These are phyloP conservation scores for Trogon melanurus DNA, from an alignment of 2,113 vertebrate genomes.

Conservation along the genomic window DNA sequence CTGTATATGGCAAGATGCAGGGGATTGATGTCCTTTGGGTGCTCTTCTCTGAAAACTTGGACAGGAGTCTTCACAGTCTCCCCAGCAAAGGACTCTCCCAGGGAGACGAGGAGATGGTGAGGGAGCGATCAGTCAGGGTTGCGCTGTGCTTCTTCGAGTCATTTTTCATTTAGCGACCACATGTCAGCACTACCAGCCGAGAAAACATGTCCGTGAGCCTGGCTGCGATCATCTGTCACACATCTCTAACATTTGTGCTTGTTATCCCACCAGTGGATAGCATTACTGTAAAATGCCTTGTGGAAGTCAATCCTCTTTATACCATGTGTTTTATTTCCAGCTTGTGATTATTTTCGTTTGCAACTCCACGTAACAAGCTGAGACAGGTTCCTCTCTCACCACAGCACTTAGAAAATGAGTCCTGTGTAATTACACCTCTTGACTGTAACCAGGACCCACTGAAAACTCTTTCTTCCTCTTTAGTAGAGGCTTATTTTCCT, in stretches of 20 bases:
- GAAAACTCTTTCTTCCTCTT: neutral
- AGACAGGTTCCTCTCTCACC: neutral
- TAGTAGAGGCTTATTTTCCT: neutral
- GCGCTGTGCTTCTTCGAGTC: neutral
- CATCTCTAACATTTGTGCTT: neutral
- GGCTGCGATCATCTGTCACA: neutral
- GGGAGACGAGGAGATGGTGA: neutral
- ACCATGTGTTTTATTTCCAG: neutral
- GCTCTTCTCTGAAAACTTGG: neutral
- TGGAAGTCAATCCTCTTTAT: neutral
- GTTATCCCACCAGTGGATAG: neutral
- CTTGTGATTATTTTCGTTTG: neutral
- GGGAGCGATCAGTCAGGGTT: neutral
- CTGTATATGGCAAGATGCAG: neutral
- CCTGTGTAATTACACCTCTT: neutral
- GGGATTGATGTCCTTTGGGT: neutral
- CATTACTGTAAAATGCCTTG: neutral
- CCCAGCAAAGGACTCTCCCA: neutral
- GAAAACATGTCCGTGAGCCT: accelerated
- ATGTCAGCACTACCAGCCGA: neutral
- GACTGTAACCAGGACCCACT: neutral
- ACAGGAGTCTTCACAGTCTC: neutral
- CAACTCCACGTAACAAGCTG: neutral
- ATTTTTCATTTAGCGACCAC: neutral
- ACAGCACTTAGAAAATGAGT: neutral